These are phyloP conservation scores for Fratercula arctica DNA, from an alignment of 2,797 vertebrate genomes.

Conservation along the genomic window DNA sequence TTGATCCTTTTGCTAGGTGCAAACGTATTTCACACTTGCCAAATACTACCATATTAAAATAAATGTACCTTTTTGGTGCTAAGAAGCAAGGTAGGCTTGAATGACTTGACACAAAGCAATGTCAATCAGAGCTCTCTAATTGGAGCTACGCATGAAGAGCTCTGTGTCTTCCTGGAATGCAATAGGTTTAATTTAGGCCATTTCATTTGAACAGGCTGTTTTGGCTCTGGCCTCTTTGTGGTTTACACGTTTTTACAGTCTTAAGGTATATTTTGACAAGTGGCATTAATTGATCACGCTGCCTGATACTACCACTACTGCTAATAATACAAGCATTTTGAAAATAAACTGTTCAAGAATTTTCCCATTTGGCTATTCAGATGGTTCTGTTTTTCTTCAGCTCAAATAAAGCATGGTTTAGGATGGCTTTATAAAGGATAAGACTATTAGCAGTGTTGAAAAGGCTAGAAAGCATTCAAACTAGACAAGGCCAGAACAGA, in stretches of 20 bases:
- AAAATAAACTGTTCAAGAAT: neutral
- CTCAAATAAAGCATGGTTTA: neutral
- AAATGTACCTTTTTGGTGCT: neutral
- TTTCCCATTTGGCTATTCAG: neutral
- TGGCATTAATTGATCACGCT: neutral
- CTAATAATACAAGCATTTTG: neutral
- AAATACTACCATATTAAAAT: neutral
- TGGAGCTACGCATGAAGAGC: neutral
- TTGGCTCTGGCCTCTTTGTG: neutral
- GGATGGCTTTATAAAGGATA: neutral
- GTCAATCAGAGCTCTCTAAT: neutral
- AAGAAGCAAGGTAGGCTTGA: neutral
- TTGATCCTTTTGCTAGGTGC: neutral
- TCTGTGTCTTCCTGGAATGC: neutral
- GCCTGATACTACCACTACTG: neutral
- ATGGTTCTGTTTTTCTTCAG: neutral
- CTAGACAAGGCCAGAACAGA: neutral
- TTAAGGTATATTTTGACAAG: conserved; percentile 9
- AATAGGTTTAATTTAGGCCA: neutral
- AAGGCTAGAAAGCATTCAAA: neutral
- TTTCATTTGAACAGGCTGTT: neutral
- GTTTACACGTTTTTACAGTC: neutral
- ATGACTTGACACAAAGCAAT: neutral
- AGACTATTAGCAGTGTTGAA: neutral
- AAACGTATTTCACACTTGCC: neutral